A percentile compares a stretch with the other conserved stretches of the same genome.
Evolutionary conservation across 2,888 invertebrate species (phyloP).

Genomic region (Euplagia quadripunctaria): DNA sequence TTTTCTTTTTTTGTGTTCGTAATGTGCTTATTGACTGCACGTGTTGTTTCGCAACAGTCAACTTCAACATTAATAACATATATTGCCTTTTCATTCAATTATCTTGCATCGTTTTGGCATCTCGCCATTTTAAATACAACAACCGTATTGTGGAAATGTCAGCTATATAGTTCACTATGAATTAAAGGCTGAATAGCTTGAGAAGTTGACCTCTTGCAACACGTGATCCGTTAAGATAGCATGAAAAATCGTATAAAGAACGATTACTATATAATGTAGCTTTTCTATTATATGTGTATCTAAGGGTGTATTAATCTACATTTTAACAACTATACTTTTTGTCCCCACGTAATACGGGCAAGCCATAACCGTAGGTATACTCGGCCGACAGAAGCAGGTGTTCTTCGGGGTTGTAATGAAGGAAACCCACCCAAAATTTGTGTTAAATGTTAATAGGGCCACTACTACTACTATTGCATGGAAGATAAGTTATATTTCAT

Average conservation of each 20-base stretch:
- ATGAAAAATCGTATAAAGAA: background rate
- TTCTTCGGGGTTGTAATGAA: too few relatives aligned
- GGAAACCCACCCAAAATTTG: too few relatives aligned
- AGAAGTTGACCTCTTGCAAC: background rate
- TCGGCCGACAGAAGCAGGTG: too few relatives aligned
- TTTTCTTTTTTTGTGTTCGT: conserved; percentile 7
- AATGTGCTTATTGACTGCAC: conserved; percentile 33
- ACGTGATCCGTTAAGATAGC: background rate
- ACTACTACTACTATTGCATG: too few relatives aligned
- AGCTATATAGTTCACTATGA: background rate
- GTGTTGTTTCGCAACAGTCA: conserved; percentile 31
- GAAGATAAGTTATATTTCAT: too few relatives aligned
- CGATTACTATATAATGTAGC: too few relatives aligned
- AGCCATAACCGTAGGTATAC: too few relatives aligned
- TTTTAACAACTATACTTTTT: too few relatives aligned
- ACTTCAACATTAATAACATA: conserved; percentile 34
- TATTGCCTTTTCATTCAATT: conserved; percentile 39
- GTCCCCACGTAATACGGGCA: too few relatives aligned
- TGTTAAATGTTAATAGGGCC: too few relatives aligned
- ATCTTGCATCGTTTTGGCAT: conserved; percentile 36
- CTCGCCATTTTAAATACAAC: conserved; percentile 28
- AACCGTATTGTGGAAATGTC: conserved; percentile 6
- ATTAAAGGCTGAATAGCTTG: background rate
- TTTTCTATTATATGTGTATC: too few relatives aligned
- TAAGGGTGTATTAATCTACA: too few relatives aligned